Percentiles rank a stretch among this genome's conserved stretches.
Evolutionary conservation across 2,113 vertebrate species (phyloP).

Genomic region (Fulmarus glacialis): DNA sequence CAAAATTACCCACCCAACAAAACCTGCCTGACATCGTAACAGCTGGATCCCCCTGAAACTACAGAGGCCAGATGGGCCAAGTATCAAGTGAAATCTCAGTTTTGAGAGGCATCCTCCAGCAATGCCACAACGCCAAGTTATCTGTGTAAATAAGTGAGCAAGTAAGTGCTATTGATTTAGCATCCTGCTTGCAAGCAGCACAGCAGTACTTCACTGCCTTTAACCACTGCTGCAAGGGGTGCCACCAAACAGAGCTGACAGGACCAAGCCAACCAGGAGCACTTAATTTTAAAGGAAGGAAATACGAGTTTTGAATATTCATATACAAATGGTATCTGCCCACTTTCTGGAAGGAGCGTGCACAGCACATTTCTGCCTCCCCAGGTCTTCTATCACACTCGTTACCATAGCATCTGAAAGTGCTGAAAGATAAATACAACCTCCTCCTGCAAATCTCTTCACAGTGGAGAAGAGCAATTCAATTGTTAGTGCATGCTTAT

Average conservation of each 20-base stretch:
- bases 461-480: not conserved
- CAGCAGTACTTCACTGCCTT: not conserved
- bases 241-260: not conserved
- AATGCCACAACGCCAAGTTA: not conserved
- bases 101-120: not conserved
- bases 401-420: not conserved
- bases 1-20: not conserved
- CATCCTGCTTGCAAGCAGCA: fast-evolving
- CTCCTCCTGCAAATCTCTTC: not conserved
- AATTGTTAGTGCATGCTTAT: not conserved
- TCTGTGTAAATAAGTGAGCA: not conserved
- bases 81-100: not conserved
- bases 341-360: not conserved
- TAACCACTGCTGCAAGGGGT: no score
- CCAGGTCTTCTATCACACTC: not conserved
- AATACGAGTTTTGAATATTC: not conserved
- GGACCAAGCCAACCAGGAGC: not conserved
- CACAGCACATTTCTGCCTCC: not conserved
- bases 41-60: not conserved
- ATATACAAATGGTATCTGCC: not conserved
- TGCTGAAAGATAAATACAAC: not conserved
- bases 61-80: not conserved
- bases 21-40: not conserved
- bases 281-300: not conserved
- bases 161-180: not conserved